Conservation (phyloP, 1,140 invertebrate genomes). For the Anadara kagoshimensis region DNA sequence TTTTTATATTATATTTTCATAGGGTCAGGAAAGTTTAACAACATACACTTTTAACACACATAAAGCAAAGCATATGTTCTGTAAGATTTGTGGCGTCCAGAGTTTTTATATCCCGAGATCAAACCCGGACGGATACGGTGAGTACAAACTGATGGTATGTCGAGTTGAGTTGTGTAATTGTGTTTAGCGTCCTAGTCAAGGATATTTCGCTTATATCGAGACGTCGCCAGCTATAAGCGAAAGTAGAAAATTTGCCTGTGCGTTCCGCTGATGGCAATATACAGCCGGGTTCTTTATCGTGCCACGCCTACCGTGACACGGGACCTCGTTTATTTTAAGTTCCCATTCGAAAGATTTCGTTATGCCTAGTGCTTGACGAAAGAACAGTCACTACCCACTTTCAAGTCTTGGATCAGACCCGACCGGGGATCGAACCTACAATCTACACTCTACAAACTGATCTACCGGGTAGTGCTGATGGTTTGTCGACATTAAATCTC, state of each 20-base stretch:
- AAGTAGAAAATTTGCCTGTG: too few species aligned
- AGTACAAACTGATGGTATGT: constrained; percentile 31
- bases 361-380: too few species aligned
- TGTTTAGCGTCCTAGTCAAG: not conserved
- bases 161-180: too few species aligned
- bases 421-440: not conserved
- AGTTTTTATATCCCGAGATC: constrained; percentile 77
- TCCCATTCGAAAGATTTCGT: too few species aligned
- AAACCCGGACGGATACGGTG: constrained; percentile 76
- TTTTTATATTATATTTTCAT: too few species aligned
- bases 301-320: too few species aligned
- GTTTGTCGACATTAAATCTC: not conserved
- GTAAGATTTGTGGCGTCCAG: constrained; percentile 77
- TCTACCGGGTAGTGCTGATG: not conserved
- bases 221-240: too few species aligned
- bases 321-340: too few species aligned
- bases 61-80: constrained; percentile 77
- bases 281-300: too few species aligned
- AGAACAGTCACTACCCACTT: too few species aligned
- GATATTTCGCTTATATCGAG: not conserved
- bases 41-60: constrained; percentile 78
- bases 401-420: not conserved
- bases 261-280: too few species aligned
- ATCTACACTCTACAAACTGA: not conserved
- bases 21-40: constrained; percentile 74